Percentiles rank a stretch among this genome's conserved stretches.
These are phyloP conservation scores for Macaca mulatta DNA, from an alignment of 2,113 vertebrate genomes.

Conservation along the genomic window DNA sequence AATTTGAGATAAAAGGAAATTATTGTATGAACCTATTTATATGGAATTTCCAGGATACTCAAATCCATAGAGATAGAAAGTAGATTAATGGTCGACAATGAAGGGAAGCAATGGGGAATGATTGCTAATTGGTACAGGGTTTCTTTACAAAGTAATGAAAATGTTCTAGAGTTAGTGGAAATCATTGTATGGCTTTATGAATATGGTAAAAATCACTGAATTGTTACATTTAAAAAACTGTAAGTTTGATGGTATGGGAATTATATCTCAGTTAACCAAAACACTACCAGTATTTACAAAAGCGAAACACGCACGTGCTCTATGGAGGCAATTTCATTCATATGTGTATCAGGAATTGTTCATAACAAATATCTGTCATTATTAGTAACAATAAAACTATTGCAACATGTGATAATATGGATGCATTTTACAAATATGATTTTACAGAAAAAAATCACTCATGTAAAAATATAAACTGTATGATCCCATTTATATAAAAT, in stretches of 20 bases:
- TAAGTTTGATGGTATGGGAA: background rate
- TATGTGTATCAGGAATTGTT: background rate
- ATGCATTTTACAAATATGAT: background rate
- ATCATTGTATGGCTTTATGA: background rate
- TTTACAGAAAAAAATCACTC: background rate
- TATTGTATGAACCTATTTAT: background rate
- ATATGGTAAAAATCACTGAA: background rate
- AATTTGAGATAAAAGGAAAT: background rate
- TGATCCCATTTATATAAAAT: background rate
- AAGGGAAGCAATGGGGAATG: background rate
- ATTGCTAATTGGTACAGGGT: background rate
- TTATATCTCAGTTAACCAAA: background rate
- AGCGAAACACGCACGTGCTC: background rate
- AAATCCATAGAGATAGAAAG: too few relatives aligned
- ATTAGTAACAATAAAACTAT: background rate
- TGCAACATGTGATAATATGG: background rate
- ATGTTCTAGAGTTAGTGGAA: background rate
- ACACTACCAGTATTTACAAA: background rate
- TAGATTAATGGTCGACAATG: background rate
- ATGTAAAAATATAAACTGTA: background rate
- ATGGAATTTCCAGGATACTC: background rate
- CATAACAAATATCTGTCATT: background rate
- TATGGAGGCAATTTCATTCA: background rate
- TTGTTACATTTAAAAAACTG: background rate
- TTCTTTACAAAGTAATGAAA: background rate